Base-by-base conservation (phyloP, 2,888 invertebrate species). In the Eupithecia exiguata region DNA sequence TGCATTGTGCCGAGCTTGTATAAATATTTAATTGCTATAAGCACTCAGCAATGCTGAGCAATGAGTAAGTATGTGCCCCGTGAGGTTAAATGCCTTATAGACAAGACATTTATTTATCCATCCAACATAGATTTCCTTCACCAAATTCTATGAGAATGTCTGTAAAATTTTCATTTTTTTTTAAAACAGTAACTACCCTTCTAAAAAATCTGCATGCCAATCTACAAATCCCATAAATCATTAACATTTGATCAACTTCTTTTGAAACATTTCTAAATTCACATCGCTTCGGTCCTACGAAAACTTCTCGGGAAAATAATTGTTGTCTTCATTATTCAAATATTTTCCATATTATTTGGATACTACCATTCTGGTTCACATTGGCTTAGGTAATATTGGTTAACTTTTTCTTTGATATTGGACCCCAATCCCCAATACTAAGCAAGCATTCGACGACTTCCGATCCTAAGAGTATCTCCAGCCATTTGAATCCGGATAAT, bases 401-500 rank as follows among this genome's bases (percentile, higher is more conserved):
- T 16, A 61, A 30, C 4, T 7, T 62, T 35, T 30, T 62, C 4
- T 62, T 30, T 35, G 16, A 21, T 9, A 62, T 9, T 9, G 7
- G 9, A 18, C 16, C 62, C 2, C 16, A 12, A 25, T 62, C 16
- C 6, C 61, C 14, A 30, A 49, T 35, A 35, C 30, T 35, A 35
- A 35, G 40, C 43, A 18, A 62, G 84, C 83, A 83, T 82, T 80
- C 77, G 82, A 85, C 83, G 83, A 25, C 58, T 58, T 58, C 58
- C 12, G 21, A 53, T 21, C 1, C 53, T 84, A 81, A 82, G 43
- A 71, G n/a, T 65, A 69, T 36, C 74, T 68, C 49, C 83, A 85
- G 85, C 84, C 81, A 82, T 76, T 84, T 74, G 81, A 84, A 87
- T 86, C 89, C 86, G 87, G 87, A 89, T 89, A 90, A 91, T 88